These are phyloP conservation scores for Melangyna quadrimaculata DNA, from an alignment of 2,888 invertebrate genomes.

Conservation along the genomic window DNA sequence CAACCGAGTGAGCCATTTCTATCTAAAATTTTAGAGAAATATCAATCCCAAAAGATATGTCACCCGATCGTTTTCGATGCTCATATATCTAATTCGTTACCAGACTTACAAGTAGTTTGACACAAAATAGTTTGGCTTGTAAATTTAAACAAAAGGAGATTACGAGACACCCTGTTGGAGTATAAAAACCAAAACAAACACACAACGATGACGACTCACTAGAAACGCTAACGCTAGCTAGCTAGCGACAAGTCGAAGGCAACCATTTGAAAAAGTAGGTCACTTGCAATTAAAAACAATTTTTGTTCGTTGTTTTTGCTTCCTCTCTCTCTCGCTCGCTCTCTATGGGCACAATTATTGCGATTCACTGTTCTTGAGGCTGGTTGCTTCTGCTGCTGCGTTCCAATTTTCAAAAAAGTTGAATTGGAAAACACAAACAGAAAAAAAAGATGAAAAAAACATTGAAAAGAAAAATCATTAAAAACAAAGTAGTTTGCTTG, in stretches of 20 bases:
- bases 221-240: conserved; percentile 4
- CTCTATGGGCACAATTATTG: conserved; percentile 43
- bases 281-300: conserved; percentile 67
- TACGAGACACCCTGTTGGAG: neutral
- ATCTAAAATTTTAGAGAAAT: no score
- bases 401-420: conserved; percentile 65
- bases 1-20: no score
- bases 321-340: conserved; percentile 36
- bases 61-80: no score
- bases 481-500: conserved; percentile 65
- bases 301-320: conserved; percentile 47
- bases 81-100: no score
- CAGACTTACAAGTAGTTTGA: neutral
- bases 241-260: conserved; percentile 54
- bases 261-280: conserved; percentile 70
- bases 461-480: conserved; percentile 60
- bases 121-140: neutral
- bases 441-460: neutral
- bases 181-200: neutral
- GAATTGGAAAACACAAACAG: conserved; percentile 25
- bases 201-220: conserved; percentile 4
- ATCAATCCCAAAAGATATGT: no score
- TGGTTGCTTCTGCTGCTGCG: conserved; percentile 35
- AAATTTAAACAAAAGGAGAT: neutral
- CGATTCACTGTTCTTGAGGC: conserved; percentile 67